phyloP scores from a whole-genome alignment of 2,113 vertebrate genomes.

The Brachypodius melanocephalos region DNA sequence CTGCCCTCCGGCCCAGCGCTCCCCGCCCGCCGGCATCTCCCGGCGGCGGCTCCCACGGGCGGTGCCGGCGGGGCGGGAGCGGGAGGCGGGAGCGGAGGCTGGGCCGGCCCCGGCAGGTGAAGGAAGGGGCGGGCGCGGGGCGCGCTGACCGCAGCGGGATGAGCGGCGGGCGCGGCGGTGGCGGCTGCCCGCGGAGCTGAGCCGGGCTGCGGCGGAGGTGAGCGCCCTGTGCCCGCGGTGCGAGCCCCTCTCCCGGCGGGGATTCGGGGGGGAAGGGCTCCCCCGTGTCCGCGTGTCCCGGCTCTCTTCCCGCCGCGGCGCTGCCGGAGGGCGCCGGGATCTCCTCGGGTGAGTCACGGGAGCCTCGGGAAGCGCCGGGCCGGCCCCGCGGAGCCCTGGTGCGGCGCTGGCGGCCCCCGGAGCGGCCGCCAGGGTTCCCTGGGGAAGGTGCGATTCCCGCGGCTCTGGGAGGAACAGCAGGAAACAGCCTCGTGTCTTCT shows the following conservation, averaged over 20 bases:
- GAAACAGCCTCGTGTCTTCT: rapidly evolving
- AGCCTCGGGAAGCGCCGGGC: not conserved
- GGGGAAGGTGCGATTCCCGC: not conserved
- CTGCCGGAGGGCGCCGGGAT: not conserved
- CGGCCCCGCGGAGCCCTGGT: not conserved
- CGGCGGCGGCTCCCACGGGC: not conserved
- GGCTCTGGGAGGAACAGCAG: rapidly evolving
- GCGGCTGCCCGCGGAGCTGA: not conserved
- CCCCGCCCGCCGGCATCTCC: not conserved
- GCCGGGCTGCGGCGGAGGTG: not conserved
- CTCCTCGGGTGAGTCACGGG: not conserved
- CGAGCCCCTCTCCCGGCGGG: no score
- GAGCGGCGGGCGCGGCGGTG: not conserved
- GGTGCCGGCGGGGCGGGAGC: not conserved
- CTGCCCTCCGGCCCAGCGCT: no score
- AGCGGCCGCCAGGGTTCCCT: not conserved
- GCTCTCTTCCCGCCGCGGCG: not conserved
- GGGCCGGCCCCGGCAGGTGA: not conserved
- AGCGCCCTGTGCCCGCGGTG: not conserved
- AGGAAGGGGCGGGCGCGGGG: not conserved
- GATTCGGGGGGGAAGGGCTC: not conserved
- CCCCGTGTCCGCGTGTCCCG: not conserved
- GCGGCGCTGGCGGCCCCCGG: not conserved
- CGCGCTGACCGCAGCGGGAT: not conserved
- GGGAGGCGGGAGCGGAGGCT: not conserved